Evolutionary conservation across 2,113 vertebrate genomes (phyloP).

Genomic region (Casuarius casuarius): DNA sequence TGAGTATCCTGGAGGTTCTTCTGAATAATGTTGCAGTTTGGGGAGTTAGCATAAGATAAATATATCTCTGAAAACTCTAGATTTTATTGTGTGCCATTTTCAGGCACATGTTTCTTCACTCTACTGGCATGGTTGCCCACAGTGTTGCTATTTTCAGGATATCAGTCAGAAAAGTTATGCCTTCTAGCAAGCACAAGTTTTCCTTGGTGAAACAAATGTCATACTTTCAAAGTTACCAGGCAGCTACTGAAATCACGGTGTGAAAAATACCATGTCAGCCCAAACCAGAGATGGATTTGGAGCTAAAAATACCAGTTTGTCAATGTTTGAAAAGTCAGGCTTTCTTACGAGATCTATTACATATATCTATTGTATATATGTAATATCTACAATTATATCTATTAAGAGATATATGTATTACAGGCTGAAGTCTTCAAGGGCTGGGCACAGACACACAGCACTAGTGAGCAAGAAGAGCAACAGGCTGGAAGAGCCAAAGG

Average conservation of each 20-base stretch:
- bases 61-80: neutral
- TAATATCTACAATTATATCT: too few species aligned
- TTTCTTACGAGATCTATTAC: too few species aligned
- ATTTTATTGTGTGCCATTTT: neutral
- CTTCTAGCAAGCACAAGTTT: neutral
- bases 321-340: neutral
- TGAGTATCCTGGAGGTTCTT: neutral
- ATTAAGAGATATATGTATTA: neutral
- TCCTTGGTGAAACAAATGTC: neutral
- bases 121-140: accelerated
- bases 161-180: neutral
- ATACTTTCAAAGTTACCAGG: neutral
- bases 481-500: neutral
- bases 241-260: neutral
- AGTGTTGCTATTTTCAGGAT: neutral
- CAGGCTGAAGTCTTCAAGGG: neutral
- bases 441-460: neutral
- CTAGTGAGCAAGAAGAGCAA: neutral
- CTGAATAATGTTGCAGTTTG: neutral
- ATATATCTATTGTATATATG: too few species aligned
- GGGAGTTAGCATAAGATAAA: neutral
- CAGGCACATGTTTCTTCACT: neutral
- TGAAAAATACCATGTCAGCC: neutral
- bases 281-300: neutral
- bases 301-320: neutral